Evolutionary conservation across 2,113 vertebrate genomes (phyloP).

Genomic region (Struthidea cinerea): DNA sequence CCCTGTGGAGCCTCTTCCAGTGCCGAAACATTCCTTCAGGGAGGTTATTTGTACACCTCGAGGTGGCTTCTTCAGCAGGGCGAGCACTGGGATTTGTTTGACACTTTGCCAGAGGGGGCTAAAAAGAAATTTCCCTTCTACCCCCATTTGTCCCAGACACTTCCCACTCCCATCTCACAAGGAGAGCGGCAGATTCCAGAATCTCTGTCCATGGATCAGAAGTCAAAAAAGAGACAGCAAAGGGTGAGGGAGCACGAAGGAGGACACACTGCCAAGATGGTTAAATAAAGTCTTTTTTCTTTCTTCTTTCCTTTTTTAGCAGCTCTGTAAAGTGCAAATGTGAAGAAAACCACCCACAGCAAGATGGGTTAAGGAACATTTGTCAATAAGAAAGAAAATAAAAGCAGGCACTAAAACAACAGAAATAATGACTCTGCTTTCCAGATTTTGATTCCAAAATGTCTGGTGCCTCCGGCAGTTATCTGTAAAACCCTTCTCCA

Average conservation of each 20-base stretch:
- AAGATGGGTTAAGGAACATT: constrained; percentile 1
- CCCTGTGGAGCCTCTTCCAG: neutral
- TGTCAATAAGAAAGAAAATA: constrained; percentile 53
- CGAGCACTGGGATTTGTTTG: neutral
- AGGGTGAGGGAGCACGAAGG: neutral
- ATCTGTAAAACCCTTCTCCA: constrained; percentile 25
- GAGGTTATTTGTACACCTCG: neutral
- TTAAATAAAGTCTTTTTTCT: neutral
- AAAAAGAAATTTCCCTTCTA: neutral
- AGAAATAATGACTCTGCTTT: constrained; percentile 63
- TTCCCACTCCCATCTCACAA: neutral
- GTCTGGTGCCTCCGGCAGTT: constrained; percentile 63
- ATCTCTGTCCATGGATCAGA: neutral
- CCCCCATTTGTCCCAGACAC: neutral
- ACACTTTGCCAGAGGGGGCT: neutral
- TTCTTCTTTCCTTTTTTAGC: constrained; percentile 17
- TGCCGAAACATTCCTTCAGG: fast-evolving
- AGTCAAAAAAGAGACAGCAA: neutral
- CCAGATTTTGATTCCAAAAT: constrained; percentile 68
- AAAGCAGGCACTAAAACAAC: constrained; percentile 58
- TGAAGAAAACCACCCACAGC: constrained; percentile 59
- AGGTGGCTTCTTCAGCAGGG: neutral
- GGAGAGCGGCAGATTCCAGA: neutral
- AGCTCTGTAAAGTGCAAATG: constrained; percentile 9
- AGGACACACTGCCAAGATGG: neutral